phyloP scores from a whole-genome alignment of 2,113 vertebrate species.

The Jaculus jaculus region DNA sequence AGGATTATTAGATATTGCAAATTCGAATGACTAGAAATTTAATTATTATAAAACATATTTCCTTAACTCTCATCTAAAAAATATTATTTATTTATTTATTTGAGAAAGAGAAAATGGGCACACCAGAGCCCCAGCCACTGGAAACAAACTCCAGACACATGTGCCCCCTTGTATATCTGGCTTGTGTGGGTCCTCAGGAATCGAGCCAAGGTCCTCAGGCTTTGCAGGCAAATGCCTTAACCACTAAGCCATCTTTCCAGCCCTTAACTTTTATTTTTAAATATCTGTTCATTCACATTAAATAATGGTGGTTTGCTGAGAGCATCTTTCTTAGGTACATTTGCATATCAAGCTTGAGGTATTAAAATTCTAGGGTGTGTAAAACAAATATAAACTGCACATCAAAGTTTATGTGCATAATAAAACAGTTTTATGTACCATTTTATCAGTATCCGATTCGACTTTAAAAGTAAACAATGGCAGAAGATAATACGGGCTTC shows the following conservation, averaged over 20 bases:
- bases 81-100: too few species aligned
- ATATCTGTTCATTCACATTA: not conserved
- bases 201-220: too few species aligned
- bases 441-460: slow-evolving; percentile 67
- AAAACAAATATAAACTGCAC: slow-evolving; percentile 44
- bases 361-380: not conserved
- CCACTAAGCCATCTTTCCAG: too few species aligned
- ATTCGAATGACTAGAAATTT: slow-evolving; percentile 6
- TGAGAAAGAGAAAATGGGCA: too few species aligned
- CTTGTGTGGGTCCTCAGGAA: too few species aligned
- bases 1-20: slow-evolving; percentile 7
- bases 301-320: not conserved
- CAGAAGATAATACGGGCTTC: slow-evolving; percentile 67
- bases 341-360: slow-evolving; percentile 7
- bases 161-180: too few species aligned
- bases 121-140: too few species aligned
- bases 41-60: slow-evolving; percentile 2
- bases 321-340: slow-evolving; percentile 4
- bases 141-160: too few species aligned
- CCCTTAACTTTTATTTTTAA: not conserved
- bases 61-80: not conserved
- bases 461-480: slow-evolving; percentile 55
- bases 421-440: slow-evolving; percentile 43
- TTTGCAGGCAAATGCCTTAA: too few species aligned
- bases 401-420: slow-evolving; percentile 16